A percentile compares a stretch with the other conserved stretches of the same genome.
phyloP scores from a whole-genome alignment of 2,113 vertebrate species.

The Donacobius atricapilla region DNA sequence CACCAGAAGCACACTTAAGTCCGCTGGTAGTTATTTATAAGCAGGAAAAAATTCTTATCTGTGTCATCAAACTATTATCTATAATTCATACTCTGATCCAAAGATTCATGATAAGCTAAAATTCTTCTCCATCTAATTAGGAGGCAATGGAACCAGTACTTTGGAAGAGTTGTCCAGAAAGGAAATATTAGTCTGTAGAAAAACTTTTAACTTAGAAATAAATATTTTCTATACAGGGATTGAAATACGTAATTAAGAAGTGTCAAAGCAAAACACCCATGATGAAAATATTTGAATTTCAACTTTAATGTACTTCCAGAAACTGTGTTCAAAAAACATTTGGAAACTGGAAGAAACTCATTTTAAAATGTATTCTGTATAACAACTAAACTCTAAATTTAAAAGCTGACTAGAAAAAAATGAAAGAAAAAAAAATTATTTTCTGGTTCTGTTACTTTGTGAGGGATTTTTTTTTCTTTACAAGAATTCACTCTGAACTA shows the following conservation, averaged over 20 bases:
- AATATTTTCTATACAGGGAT: background rate
- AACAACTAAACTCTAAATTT: background rate
- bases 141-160: background rate
- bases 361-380: background rate
- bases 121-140: background rate
- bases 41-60: background rate
- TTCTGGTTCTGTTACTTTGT: background rate
- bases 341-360: background rate
- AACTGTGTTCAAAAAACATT: background rate
- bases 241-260: background rate
- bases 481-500: background rate
- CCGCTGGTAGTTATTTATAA: background rate
- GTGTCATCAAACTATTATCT: background rate
- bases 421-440: fast-evolving
- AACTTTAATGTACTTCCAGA: background rate
- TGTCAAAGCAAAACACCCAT: background rate
- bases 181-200: background rate
- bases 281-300: background rate
- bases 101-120: background rate
- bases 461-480: background rate
- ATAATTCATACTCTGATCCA: background rate
- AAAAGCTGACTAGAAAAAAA: background rate
- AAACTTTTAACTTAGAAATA: background rate
- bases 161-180: background rate
- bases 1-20: background rate